These are phyloP conservation scores for Beaufortia kweichowensis DNA, from an alignment of 2,113 vertebrate genomes.

Conservation along the genomic window DNA sequence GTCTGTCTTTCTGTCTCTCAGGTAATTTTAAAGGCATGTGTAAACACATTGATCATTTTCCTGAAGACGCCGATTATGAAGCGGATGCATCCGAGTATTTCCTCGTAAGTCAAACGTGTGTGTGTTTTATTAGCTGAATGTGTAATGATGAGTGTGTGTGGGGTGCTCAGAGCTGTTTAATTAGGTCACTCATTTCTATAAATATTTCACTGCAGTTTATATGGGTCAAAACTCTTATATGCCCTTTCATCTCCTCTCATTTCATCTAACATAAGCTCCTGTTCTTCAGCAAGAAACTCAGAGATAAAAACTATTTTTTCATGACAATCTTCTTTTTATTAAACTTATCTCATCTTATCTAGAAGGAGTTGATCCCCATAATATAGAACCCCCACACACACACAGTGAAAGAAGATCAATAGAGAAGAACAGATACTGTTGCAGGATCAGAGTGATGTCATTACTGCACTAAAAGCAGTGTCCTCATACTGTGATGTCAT, in stretches of 20 bases:
- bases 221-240: conserved; percentile 74
- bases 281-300: too few species aligned
- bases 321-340: too few species aligned
- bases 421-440: not conserved
- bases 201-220: conserved; percentile 73
- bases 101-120: conserved; percentile 87
- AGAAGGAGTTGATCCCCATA: too few species aligned
- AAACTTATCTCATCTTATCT: too few species aligned
- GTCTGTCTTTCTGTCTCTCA: conserved; percentile 63
- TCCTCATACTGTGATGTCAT: conserved; percentile 21
- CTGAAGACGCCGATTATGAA: conserved; percentile 95
- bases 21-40: conserved; percentile 98
- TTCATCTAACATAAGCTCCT: not conserved
- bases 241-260: conserved; percentile 38
- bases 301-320: too few species aligned
- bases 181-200: conserved; percentile 78
- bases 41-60: conserved; percentile 99
- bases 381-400: too few species aligned
- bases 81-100: conserved; percentile 98
- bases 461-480: not conserved
- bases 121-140: not conserved
- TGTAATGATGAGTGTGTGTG: conserved; percentile 7
- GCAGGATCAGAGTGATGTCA: not conserved
- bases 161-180: conserved; percentile 58
- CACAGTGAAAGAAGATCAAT: not conserved